These are phyloP conservation scores for Medauroidea extradentata DNA, from an alignment of 1,140 invertebrate species.

Conservation along the genomic window DNA sequence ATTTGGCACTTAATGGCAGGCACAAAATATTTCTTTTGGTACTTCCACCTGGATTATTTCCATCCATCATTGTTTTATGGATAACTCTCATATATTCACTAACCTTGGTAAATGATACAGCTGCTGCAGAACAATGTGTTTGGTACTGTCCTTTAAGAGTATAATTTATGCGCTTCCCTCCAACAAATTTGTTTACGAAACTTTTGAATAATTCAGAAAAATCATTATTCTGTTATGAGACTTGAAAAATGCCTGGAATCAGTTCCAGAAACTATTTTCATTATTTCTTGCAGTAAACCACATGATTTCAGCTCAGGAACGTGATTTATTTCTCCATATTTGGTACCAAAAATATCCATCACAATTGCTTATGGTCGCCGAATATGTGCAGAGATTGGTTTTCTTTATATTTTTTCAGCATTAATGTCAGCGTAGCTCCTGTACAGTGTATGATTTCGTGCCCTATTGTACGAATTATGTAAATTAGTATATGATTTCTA, in stretches of 20 bases:
- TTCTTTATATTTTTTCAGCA: slow-evolving; percentile 26
- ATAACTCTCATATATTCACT: slow-evolving; percentile 1
- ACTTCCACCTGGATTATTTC: neutral
- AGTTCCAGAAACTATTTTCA: slow-evolving; percentile 6
- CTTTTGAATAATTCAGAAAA: slow-evolving; percentile 38
- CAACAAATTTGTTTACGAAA: slow-evolving; percentile 32
- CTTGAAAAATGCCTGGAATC: neutral
- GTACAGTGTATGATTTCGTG: too few species aligned
- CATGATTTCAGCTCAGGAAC: slow-evolving; percentile 21
- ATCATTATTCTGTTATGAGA: slow-evolving; percentile 40
- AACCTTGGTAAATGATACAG: slow-evolving; percentile 28
- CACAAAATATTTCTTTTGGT: too few species aligned
- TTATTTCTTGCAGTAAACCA: slow-evolving; percentile 11
- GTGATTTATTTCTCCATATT: slow-evolving; percentile 22
- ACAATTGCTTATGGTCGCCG: slow-evolving; percentile 36
- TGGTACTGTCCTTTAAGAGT: slow-evolving; percentile 27
- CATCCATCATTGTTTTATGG: slow-evolving; percentile 10
- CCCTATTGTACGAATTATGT: too few species aligned
- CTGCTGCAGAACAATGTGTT: slow-evolving; percentile 28
- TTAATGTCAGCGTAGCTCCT: too few species aligned
- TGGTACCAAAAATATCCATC: slow-evolving; percentile 24
- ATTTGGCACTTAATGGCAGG: too few species aligned
- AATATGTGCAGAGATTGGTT: slow-evolving; percentile 36
- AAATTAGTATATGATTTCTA: too few species aligned
- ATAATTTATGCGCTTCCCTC: slow-evolving; percentile 40